These are phyloP conservation scores for Cassiopea xamachana DNA, from an alignment of 30 jellyfish, hydroid and myxozoan species.

Conservation along the genomic window DNA sequence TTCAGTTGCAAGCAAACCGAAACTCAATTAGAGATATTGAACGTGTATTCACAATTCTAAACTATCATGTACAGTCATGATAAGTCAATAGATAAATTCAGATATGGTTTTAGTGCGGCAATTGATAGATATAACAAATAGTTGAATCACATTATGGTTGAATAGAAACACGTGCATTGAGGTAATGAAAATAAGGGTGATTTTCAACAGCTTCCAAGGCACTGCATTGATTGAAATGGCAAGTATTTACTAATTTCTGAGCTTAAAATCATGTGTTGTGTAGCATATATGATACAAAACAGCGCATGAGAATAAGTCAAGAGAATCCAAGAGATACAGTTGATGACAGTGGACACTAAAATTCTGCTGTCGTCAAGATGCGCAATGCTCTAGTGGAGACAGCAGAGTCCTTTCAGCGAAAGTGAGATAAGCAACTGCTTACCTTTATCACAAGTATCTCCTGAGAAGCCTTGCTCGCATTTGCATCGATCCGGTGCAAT, in stretches of 20 bases:
- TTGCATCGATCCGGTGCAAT: constrained; percentile 68
- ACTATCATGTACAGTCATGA: too few relatives aligned
- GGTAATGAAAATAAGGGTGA: too few relatives aligned
- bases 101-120: too few relatives aligned
- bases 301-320: background rate
- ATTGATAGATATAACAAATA: too few relatives aligned
- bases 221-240: too few relatives aligned
- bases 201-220: too few relatives aligned
- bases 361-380: background rate
- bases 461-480: constrained; percentile 59
- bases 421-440: background rate
- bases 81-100: too few relatives aligned
- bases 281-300: background rate
- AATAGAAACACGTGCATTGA: too few relatives aligned
- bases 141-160: too few relatives aligned
- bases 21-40: too few relatives aligned
- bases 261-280: background rate
- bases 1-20: too few relatives aligned
- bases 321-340: background rate
- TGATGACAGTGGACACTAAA: background rate
- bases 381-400: background rate
- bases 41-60: too few relatives aligned
- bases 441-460: constrained; percentile 58
- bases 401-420: background rate
- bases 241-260: background rate